phyloP scores from a whole-genome alignment of 2,888 invertebrate genomes.

The Sepioteuthis lessoniana region DNA sequence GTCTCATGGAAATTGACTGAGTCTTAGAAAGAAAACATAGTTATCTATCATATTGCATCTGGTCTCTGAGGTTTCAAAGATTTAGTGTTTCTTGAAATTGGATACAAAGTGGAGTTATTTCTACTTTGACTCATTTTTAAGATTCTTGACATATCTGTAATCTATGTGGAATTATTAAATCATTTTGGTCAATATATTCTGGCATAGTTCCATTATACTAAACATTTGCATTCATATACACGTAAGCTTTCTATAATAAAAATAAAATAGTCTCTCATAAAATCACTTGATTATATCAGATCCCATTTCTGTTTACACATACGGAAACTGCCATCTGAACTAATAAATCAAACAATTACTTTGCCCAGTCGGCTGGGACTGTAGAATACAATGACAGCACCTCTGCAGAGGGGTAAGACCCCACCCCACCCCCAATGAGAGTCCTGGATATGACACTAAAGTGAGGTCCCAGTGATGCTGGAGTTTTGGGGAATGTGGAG shows the following conservation, averaged over 20 bases:
- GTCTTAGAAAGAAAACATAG: neutral
- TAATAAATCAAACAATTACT: too few species aligned
- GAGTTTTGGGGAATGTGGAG: too few species aligned
- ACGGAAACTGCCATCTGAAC: too few species aligned
- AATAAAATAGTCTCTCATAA: neutral
- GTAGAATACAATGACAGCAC: too few species aligned
- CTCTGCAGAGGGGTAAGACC: too few species aligned
- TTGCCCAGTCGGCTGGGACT: too few species aligned
- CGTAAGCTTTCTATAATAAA: neutral
- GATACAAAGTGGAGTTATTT: neutral
- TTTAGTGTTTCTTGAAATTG: neutral
- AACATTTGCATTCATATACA: neutral
- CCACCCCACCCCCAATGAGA: too few species aligned
- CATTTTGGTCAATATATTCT: neutral
- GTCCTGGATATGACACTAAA: too few species aligned
- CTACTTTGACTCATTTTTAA: neutral
- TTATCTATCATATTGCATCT: neutral
- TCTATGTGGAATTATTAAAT: neutral
- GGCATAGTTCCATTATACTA: neutral
- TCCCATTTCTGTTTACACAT: too few species aligned
- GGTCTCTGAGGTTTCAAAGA: neutral
- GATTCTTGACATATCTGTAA: neutral
- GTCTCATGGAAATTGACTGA: conserved; percentile 9
- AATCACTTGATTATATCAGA: too few species aligned
- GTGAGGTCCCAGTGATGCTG: too few species aligned